These are phyloP conservation scores for Strigops habroptila DNA, from an alignment of 2,113 vertebrate species.

Conservation along the genomic window DNA sequence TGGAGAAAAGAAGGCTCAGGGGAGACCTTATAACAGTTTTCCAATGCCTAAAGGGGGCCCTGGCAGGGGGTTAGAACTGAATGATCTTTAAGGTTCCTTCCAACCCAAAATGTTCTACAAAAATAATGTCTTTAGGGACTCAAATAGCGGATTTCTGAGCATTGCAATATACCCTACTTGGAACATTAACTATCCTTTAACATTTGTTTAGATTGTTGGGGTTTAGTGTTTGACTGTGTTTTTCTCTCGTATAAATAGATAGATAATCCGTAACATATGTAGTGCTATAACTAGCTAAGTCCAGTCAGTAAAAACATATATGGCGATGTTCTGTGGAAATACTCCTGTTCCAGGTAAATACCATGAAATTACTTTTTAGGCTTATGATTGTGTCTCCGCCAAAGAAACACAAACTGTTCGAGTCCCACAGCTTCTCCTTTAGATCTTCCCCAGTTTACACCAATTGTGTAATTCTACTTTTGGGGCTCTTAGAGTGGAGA, in stretches of 20 bases:
- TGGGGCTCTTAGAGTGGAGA: not conserved
- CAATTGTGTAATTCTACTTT: not conserved
- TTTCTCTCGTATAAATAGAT: not conserved
- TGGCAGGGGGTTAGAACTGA: not conserved
- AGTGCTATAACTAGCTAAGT: not conserved
- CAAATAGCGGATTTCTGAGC: not conserved
- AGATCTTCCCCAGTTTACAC: not conserved
- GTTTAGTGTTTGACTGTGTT: not conserved
- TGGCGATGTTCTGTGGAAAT: not conserved
- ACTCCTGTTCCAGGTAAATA: not conserved
- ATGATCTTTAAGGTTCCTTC: not conserved
- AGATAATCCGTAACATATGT: not conserved
- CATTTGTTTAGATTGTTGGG: not conserved
- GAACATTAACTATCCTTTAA: not conserved
- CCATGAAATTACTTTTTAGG: not conserved
- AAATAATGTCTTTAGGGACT: not conserved
- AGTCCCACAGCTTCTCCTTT: not conserved
- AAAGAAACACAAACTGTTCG: not conserved
- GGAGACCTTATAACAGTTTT: not conserved
- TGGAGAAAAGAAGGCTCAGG: not conserved
- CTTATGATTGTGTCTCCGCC: not conserved
- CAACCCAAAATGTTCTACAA: not conserved
- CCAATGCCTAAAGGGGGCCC: not conserved
- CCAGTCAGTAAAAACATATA: not conserved
- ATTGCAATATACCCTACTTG: not conserved